Base-by-base conservation (phyloP, 92 coral and sea anemone species). In the Heliopora coerulea region DNA sequence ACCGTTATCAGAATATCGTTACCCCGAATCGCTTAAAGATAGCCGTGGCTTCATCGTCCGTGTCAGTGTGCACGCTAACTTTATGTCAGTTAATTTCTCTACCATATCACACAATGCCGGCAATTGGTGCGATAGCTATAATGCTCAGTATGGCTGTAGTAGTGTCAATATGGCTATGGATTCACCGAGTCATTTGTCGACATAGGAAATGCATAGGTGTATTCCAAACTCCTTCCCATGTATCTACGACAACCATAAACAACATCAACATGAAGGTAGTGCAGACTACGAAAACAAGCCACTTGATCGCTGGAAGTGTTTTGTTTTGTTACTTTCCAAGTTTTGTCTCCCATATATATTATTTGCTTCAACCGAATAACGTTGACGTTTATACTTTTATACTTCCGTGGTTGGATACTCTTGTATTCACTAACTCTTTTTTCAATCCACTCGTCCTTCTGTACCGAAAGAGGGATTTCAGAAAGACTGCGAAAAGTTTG, bases 381-480 rank as follows among this genome's bases (percentile, higher is more conserved):
- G n/a, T n/a, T n/a, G n/a, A n/a, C n/a, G n/a, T n/a, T n/a, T n/a
- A n/a, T n/a, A n/a, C n/a, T n/a, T n/a, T n/a, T n/a, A n/a, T n/a
- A n/a, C n/a, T n/a, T n/a, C n/a, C n/a, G n/a, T n/a, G n/a, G n/a
- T n/a, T n/a, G n/a, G n/a, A n/a, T n/a, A n/a, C 58, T 3, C 4
- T 50, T 17, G 6, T 50, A 17, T 50, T 5, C n/a, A 50, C 4
- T 23, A 50, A 23, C 58, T 50, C 58, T 17, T 3, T 23, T 6
- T 6, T 50, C 8, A 68, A 68, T 27, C 75, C 75, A 0, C 29
- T 68, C 3, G 10, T 68, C 21, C 28, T 68, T 27, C 27, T 68
- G 29, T 68, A n/a, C 11, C 23, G 60, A 1, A 27, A 29, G 7
- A 28, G 14, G 11, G 60, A 48, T 18, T 49, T 68, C 34, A 49